These are phyloP conservation scores for Ormyrus labotus DNA, from an alignment of 2,888 invertebrate genomes.

Conservation along the genomic window DNA sequence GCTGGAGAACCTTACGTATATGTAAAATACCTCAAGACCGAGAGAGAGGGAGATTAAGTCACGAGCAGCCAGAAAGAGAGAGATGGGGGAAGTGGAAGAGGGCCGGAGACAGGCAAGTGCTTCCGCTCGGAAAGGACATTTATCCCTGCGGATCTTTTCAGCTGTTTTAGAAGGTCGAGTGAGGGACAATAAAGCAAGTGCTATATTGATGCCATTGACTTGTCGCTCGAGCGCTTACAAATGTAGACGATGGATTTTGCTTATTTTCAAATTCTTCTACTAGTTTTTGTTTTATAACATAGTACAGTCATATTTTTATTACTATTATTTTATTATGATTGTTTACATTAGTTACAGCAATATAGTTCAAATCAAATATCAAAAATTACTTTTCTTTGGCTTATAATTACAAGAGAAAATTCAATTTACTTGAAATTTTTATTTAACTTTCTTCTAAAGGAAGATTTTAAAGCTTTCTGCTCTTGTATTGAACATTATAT, in stretches of 20 bases:
- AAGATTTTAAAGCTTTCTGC: too few species aligned
- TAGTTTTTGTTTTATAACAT: too few species aligned
- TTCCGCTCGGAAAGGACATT: constrained; percentile 30
- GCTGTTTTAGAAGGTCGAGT: not conserved
- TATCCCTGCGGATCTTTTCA: constrained; percentile 32
- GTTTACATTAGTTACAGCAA: too few species aligned
- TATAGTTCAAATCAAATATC: too few species aligned
- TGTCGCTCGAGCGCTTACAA: not conserved
- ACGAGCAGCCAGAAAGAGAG: constrained; percentile 12
- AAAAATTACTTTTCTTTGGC: too few species aligned
- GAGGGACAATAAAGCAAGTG: not conserved
- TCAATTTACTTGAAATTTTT: too few species aligned
- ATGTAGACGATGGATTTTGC: not conserved
- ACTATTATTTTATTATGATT: too few species aligned
- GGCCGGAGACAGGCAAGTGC: constrained; percentile 18
- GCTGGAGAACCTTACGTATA: constrained; percentile 26
- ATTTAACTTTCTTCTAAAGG: too few species aligned
- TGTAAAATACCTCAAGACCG: constrained; percentile 32
- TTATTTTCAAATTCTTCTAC: not conserved
- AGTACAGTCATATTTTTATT: too few species aligned
- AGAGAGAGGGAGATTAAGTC: constrained; percentile 26
- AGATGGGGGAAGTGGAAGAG: constrained; percentile 4
- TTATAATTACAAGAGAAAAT: too few species aligned
- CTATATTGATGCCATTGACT: not conserved
- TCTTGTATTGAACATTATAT: too few species aligned